Base-by-base conservation (phyloP, 2,113 vertebrate species). In the Bostrychus sinensis region DNA sequence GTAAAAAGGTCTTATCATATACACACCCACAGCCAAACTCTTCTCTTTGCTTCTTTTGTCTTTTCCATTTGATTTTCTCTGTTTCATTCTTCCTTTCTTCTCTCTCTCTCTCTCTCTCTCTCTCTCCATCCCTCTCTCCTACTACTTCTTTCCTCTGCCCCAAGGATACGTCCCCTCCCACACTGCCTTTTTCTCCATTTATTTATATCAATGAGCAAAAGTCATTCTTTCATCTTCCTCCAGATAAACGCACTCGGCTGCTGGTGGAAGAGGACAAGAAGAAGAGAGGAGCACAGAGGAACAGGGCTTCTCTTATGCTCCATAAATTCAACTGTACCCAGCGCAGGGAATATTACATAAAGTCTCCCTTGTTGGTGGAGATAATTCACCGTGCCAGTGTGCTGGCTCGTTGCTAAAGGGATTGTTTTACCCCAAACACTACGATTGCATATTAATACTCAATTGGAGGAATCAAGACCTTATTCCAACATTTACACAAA, bases 141-240 rank as follows among this genome's bases (percentile, higher is more conserved):
- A 77, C 81, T 85, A 70, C 65, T 82, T 83, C 66, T 55, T 76
- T 48, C 22, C 22, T 48, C 45, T 75, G 86, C 87, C 87, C 83
- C 83, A 81, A 88, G 89, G 81, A 86, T 70, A 89, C 81, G 77
- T 85, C 76, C 78, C 86, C 87, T 90, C 89, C 89, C 72, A 90
- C 89, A 82, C 72, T 55, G 70, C 71, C 77, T 82, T 73, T 78
- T 72, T 80, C 76, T 87, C 86, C 80, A 82, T 90, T 84, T 90
- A 90, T 90, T 90, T 90, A 90, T 90, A 90, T 83, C 87, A 87
- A 84, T 86, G 86, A 85, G 86, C 86, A 90, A 87, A 87, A 88
- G 83, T 89, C 89, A 86, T 68, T 74, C 78, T 89, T 90, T 90
- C 81, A 90, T 90, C 89, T 90, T 89, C 89, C 89, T 88, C 86